These are phyloP conservation scores for Dasyurus viverrinus DNA, from an alignment of 2,113 vertebrate genomes.

Conservation along the genomic window DNA sequence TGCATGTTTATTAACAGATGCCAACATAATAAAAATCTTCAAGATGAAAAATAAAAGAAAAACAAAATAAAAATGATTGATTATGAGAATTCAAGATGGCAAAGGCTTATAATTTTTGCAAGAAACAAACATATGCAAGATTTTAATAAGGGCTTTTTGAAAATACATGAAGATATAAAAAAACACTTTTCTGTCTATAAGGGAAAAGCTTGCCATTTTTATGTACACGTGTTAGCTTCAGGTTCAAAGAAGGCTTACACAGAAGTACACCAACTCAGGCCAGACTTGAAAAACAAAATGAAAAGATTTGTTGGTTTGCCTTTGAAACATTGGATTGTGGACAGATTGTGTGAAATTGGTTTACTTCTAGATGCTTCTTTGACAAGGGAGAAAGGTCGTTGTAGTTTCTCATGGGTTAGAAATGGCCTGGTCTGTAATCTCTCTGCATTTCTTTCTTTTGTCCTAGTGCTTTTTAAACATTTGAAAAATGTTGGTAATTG, in stretches of 20 bases:
- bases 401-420: background rate
- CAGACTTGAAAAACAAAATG: rapidly evolving
- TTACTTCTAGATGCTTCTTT: rapidly evolving
- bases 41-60: conserved; percentile 45
- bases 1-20: conserved; percentile 41
- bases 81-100: conserved; percentile 23
- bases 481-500: background rate
- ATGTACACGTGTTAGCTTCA: background rate
- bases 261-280: background rate
- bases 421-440: background rate
- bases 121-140: background rate
- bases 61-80: background rate
- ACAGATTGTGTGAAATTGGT: background rate
- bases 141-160: background rate
- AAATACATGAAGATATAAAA: background rate
- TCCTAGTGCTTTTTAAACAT: background rate
- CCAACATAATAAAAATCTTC: conserved; percentile 61
- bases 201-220: background rate
- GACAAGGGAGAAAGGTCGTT: background rate
- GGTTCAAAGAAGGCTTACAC: background rate
- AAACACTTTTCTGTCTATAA: background rate
- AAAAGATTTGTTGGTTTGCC: background rate
- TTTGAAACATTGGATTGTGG: background rate
- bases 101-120: conserved; percentile 58
- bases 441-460: background rate